Percentiles rank a stretch among this genome's conserved stretches.
Evolutionary conservation across 30 jellyfish, hydroid and myxozoan genomes (phyloP).

Genomic region (Sanderia malayensis): DNA sequence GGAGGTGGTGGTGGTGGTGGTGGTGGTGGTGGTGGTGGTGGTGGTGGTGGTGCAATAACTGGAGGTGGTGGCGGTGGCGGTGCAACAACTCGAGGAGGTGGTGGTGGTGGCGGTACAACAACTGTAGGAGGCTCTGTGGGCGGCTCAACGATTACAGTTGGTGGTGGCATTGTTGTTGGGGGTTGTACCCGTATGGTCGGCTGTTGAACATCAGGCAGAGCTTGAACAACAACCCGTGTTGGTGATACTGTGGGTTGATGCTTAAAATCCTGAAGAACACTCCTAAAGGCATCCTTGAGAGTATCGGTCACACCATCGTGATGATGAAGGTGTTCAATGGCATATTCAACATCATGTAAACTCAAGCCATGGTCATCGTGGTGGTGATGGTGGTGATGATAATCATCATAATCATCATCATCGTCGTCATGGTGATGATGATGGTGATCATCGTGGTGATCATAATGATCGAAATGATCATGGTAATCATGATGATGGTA

Average conservation of each 20-base stretch:
- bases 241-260: not conserved
- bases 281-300: conserved; percentile 36
- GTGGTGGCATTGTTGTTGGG: no score
- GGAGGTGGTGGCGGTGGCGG: conserved; percentile 78
- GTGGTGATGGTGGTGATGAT: conserved; percentile 45
- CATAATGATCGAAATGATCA: conserved; percentile 29
- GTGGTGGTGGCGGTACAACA: conserved; percentile 59
- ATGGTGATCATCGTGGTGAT: conserved; percentile 29
- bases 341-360: not conserved
- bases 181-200: no score
- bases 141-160: conserved; percentile 22
- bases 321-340: not conserved
- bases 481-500: no score
- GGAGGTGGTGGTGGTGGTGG: conserved; percentile 61
- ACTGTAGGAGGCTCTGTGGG: conserved; percentile 58
- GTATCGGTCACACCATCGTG: conserved; percentile 49
- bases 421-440: conserved; percentile 28
- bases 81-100: conserved; percentile 29
- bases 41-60: conserved; percentile 56
- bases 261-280: conserved; percentile 45
- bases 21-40: conserved; percentile 62
- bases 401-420: conserved; percentile 27
- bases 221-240: conserved; percentile 20
- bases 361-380: conserved; percentile 13
- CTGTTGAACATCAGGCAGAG: conserved; percentile 27